Base-by-base conservation (phyloP, 2,113 vertebrate species). In the Syngnathus scovelli region DNA sequence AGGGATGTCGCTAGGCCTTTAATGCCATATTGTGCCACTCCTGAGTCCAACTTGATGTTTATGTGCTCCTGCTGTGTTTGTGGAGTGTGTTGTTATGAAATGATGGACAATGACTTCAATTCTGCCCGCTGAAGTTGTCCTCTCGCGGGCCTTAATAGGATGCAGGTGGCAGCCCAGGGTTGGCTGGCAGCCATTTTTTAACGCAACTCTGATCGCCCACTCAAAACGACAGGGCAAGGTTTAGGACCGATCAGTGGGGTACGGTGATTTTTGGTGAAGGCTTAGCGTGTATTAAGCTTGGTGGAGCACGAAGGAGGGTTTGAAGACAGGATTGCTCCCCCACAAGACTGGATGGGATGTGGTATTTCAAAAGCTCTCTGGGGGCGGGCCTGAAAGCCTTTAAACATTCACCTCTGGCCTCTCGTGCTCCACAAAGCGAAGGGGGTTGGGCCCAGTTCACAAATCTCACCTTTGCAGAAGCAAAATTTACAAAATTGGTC, bases 81-180 rank as follows among this genome's bases (percentile, higher is more conserved):
- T 83, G 76, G 86, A 85, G 76, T 80, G 82, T 76, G 74, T 62
- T 69, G 71, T 85, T 82, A 86, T 82, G 76, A 87, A 89, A 86
- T 85, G 84, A 85, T 80, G 69, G 68, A 64, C 61, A 59, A 74
- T 75, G 82, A 84, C 86, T 86, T 84, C 78, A 76, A 84, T 73
- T 71, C 60, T 69, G 78, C 76, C 66, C 61, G 9, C 51, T 64
- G 41, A 43, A 43, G 68, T 69, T 79, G n/a, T 23, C 19, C 85
- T 84, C 76, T 83, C 48, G 81, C 70, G 8, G 65, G 74, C 69
- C 70, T 69, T 90, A 89, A 91, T 89, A 79, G 78, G 78, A 81
- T 70, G 36, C 90, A 91, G 86, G 89, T 88, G 86, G 78, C 0
- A 65, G 77, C 76, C 81, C 85, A 83, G 76, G 81, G 80, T 87